Evolutionary conservation across 2,113 vertebrate genomes (phyloP).

Genomic region (Ammodytes marinus): DNA sequence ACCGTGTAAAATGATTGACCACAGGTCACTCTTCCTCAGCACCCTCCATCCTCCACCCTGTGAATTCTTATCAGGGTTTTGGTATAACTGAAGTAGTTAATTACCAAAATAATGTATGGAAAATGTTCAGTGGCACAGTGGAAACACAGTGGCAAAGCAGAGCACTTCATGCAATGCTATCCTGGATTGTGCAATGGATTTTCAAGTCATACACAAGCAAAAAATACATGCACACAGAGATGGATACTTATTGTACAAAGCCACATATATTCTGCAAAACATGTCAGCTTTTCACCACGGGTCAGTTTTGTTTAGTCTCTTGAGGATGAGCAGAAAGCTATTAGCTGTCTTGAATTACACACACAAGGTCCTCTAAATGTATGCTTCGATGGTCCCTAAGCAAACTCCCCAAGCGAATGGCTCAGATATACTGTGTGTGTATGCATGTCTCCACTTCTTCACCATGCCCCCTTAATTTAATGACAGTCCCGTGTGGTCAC

Average conservation of each 20-base stretch:
- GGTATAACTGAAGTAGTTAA: conserved; percentile 41
- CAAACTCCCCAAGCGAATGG: background rate
- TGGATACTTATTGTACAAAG: background rate
- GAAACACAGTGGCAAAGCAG: background rate
- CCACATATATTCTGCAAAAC: conserved; percentile 9
- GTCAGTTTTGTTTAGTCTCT: conserved; percentile 19
- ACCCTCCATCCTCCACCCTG: conserved; percentile 19
- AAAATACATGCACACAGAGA: background rate
- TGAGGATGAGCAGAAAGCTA: conserved; percentile 36
- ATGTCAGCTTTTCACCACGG: conserved; percentile 8
- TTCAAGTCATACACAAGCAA: background rate
- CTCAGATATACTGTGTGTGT: background rate
- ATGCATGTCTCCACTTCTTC: background rate
- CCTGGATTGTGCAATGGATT: background rate
- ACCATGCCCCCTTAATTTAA: conserved; percentile 17
- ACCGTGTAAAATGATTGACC: conserved; percentile 48
- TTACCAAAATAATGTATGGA: background rate
- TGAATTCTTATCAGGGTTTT: conserved; percentile 59
- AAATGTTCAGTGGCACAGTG: background rate
- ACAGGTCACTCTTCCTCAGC: conserved; percentile 9
- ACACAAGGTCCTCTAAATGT: conserved; percentile 14
- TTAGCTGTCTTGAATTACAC: conserved; percentile 31
- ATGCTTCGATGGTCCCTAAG: conserved; percentile 24
- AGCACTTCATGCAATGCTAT: background rate
- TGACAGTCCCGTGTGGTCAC: conserved; percentile 18